Evolutionary conservation across 2,113 vertebrate species (phyloP).

Genomic region (Mus musculus): DNA sequence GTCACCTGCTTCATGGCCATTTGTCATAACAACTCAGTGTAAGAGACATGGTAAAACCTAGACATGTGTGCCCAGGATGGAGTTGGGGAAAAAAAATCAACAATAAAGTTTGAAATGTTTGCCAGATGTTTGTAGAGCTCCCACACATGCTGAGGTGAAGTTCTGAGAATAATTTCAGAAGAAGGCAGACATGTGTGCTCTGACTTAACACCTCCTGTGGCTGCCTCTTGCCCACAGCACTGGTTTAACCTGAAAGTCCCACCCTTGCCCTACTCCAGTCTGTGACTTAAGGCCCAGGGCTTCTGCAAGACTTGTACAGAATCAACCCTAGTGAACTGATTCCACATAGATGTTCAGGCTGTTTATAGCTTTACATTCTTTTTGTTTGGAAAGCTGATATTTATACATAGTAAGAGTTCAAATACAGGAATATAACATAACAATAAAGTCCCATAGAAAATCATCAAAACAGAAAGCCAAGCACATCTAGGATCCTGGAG

Average conservation of each 20-base stretch:
- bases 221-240: background rate
- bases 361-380: background rate
- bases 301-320: background rate
- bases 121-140: background rate
- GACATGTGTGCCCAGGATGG: background rate
- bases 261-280: background rate
- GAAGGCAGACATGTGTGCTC: fast-evolving
- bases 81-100: background rate
- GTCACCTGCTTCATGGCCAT: background rate
- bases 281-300: background rate
- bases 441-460: background rate
- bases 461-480: background rate
- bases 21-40: background rate
- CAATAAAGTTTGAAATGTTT: background rate
- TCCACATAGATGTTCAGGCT: background rate
- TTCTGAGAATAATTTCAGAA: background rate
- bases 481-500: background rate
- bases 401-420: background rate
- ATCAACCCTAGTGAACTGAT: background rate
- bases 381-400: background rate
- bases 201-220: background rate
- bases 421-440: background rate
- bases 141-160: background rate
- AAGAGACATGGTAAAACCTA: background rate
- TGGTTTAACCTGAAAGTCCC: background rate